These are phyloP conservation scores for Myotis pilosus DNA, from an alignment of 2,797 vertebrate species.

Conservation along the genomic window DNA sequence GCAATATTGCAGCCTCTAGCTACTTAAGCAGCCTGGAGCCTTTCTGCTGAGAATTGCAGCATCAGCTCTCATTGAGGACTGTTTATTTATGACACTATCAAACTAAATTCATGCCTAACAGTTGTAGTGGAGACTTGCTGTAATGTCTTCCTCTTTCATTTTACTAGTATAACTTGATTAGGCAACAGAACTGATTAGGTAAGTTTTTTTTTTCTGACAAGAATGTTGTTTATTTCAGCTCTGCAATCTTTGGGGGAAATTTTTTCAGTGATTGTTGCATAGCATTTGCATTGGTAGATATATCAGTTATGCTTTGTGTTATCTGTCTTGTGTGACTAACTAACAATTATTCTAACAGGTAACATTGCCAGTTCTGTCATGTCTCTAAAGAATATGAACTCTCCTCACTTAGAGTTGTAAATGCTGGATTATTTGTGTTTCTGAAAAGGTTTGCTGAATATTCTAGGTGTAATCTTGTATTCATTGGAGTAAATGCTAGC, in stretches of 20 bases:
- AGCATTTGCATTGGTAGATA: constrained; percentile 2
- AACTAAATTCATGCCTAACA: constrained; percentile 31
- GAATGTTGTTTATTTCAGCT: constrained; percentile 19
- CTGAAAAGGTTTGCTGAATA: constrained; percentile 12
- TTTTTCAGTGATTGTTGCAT: background rate
- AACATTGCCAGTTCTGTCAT: background rate
- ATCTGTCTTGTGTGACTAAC: constrained; percentile 4
- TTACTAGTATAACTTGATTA: constrained; percentile 24
- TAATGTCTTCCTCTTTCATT: constrained; percentile 21
- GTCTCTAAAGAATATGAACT: constrained; percentile 2
- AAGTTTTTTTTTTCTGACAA: background rate
- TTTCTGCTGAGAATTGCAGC: constrained; percentile 44
- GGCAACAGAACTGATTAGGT: background rate
- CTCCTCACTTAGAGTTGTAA: background rate
- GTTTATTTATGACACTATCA: constrained; percentile 25
- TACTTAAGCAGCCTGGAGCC: background rate
- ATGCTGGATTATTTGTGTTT: constrained; percentile 8
- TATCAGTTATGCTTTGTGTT: background rate
- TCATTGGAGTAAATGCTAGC: background rate
- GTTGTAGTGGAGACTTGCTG: constrained; percentile 26
- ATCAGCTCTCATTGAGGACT: background rate
- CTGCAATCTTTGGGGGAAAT: background rate
- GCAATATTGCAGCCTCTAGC: background rate
- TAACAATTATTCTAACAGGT: constrained; percentile 35
- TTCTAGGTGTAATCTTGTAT: background rate